phyloP scores from a whole-genome alignment of 1,140 invertebrate genomes.

The Cotesia typhae region DNA sequence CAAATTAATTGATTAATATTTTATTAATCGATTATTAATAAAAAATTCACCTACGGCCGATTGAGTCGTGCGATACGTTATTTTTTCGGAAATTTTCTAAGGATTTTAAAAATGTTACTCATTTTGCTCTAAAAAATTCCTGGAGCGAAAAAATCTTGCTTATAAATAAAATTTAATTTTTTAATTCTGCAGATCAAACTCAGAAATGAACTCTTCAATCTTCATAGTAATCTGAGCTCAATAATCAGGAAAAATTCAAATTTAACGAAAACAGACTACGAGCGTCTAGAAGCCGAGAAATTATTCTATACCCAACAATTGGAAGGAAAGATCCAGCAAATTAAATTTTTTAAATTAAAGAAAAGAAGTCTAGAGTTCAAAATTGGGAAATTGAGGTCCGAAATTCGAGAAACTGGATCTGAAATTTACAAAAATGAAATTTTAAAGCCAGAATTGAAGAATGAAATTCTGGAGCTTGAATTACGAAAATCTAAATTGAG shows the following conservation, averaged over 20 bases:
- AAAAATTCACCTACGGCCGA: too few species aligned
- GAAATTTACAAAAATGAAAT: background rate
- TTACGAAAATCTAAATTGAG: too few species aligned
- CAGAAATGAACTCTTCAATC: slow-evolving; percentile 27
- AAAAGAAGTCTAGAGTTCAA: background rate
- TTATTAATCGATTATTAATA: too few species aligned
- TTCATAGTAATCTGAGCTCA: slow-evolving; percentile 18
- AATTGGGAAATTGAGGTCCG: background rate
- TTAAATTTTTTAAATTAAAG: background rate
- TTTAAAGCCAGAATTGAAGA: too few species aligned
- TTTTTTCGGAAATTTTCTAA: too few species aligned
- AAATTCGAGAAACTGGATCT: background rate
- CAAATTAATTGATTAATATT: too few species aligned
- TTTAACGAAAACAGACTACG: slow-evolving; percentile 40
- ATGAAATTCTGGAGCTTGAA: too few species aligned
- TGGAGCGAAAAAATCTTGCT: background rate
- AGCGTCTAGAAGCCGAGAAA: slow-evolving; percentile 39
- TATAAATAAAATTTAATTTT: slow-evolving; percentile 13
- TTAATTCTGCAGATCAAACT: slow-evolving; percentile 36
- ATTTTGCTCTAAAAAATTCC: slow-evolving; percentile 2
- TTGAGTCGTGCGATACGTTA: too few species aligned
- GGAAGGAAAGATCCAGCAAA: background rate
- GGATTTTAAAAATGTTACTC: too few species aligned
- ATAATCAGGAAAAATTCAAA: slow-evolving; percentile 29
- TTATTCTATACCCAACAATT: slow-evolving; percentile 38